phyloP scores from a whole-genome alignment of 2,888 invertebrate genomes.

The Microctonus brassicae region DNA sequence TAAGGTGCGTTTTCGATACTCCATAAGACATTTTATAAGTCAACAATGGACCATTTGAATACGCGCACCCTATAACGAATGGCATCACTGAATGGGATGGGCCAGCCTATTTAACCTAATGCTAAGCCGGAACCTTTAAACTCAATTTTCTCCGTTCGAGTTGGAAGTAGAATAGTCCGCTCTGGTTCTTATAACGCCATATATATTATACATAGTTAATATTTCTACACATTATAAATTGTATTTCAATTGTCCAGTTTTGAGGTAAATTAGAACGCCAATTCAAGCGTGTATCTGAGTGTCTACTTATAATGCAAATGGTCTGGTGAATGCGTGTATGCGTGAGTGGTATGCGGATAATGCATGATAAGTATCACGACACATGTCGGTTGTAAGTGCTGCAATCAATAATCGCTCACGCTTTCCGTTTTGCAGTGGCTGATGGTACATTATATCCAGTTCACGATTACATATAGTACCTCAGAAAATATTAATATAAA shows the following conservation, averaged over 20 bases:
- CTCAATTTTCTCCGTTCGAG: no score
- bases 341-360: slow-evolving; percentile 54
- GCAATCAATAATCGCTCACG: slow-evolving; percentile 60
- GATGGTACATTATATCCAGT: neutral
- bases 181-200: no score
- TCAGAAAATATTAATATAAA: neutral
- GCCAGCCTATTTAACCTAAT: no score
- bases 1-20: no score
- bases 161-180: no score
- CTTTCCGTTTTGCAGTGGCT: slow-evolving; percentile 28
- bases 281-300: neutral
- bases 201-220: neutral
- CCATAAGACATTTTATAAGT: no score
- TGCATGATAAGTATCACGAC: slow-evolving; percentile 64
- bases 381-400: slow-evolving; percentile 63
- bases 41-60: no score
- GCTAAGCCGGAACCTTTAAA: no score
- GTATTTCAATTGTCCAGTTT: neutral
- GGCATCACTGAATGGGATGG: no score
- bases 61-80: no score
- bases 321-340: slow-evolving; percentile 16
- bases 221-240: no score
- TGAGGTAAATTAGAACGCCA: neutral
- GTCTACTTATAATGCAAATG: neutral
- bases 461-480: neutral